These are phyloP conservation scores for Gadopsis bispinosus DNA, from an alignment of 2,797 vertebrate species.

Conservation along the genomic window DNA sequence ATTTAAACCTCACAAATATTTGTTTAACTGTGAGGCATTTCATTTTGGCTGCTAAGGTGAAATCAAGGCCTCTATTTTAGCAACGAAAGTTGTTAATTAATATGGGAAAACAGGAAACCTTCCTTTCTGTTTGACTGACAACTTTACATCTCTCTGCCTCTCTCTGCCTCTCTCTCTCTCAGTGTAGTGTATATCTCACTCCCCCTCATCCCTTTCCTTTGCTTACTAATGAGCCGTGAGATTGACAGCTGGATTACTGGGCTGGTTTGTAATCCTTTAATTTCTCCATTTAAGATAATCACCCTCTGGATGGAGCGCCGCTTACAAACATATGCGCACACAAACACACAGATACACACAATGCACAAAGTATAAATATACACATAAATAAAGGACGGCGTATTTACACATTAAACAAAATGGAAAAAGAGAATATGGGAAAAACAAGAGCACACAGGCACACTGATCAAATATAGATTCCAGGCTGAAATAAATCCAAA, in stretches of 20 bases:
- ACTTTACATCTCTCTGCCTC: slow-evolving; percentile 28
- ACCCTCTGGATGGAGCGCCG: slow-evolving; percentile 76
- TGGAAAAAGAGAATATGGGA: slow-evolving; percentile 44
- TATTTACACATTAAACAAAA: slow-evolving; percentile 41
- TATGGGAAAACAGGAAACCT: slow-evolving; percentile 17
- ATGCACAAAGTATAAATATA: slow-evolving; percentile 39
- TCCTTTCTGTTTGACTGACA: slow-evolving; percentile 32
- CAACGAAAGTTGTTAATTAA: slow-evolving; percentile 34
- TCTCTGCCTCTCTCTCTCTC: slow-evolving; percentile 2
- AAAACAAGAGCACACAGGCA: slow-evolving; percentile 25
- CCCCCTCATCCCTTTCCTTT: slow-evolving; percentile 49
- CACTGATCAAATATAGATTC: slow-evolving; percentile 70
- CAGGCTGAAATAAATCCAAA: slow-evolving; percentile 63
- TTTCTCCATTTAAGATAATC: slow-evolving; percentile 86
- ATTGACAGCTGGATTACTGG: slow-evolving; percentile 83
- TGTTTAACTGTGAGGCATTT: not conserved
- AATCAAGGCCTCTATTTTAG: slow-evolving; percentile 1
- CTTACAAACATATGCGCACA: slow-evolving; percentile 43
- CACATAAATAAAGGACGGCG: slow-evolving; percentile 36
- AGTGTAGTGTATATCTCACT: slow-evolving; percentile 17
- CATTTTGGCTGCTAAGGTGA: slow-evolving; percentile 3
- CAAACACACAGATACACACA: slow-evolving; percentile 27
- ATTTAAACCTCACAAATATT: slow-evolving; percentile 18
- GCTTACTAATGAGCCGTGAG: slow-evolving; percentile 84
- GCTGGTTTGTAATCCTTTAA: slow-evolving; percentile 85